Evolutionary conservation across 2,888 invertebrate genomes (phyloP).

Genomic region (Quadroppia sp.): DNA sequence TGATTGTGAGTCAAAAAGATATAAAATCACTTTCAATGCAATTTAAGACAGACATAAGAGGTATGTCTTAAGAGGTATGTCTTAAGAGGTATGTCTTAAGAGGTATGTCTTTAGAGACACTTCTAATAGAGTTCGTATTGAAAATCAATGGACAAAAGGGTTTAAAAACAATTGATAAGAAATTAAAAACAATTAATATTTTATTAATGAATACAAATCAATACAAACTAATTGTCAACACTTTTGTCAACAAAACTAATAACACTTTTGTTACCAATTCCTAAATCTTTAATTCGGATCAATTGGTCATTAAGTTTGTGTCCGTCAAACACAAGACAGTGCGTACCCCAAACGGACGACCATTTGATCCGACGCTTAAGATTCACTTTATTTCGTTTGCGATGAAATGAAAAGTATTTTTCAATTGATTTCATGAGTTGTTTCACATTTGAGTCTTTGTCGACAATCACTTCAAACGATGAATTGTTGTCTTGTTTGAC

Average conservation of each 20-base stretch:
- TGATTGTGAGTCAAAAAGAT: too few species aligned
- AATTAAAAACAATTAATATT: too few species aligned
- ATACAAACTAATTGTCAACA: background rate
- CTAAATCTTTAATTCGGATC: background rate
- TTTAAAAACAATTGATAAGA: too few species aligned
- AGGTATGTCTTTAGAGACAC: too few species aligned
- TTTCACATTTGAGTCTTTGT: background rate
- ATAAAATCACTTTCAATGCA: too few species aligned
- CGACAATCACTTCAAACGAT: background rate
- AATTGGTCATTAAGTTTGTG: background rate
- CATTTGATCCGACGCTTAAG: background rate
- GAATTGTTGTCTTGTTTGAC: background rate
- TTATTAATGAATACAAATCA: background rate
- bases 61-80: too few species aligned
- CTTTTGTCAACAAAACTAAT: background rate
- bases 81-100: too few species aligned
- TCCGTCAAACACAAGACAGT: background rate
- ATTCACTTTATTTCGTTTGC: background rate
- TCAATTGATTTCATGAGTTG: slow-evolving; percentile 16
- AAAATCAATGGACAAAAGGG: too few species aligned
- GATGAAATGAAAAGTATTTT: background rate
- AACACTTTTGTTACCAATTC: background rate
- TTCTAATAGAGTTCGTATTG: too few species aligned
- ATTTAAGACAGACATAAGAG: too few species aligned
- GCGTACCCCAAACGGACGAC: background rate